Conservation (phyloP, 2,113 vertebrate species). For the Myrmecophaga tridactyla region DNA sequence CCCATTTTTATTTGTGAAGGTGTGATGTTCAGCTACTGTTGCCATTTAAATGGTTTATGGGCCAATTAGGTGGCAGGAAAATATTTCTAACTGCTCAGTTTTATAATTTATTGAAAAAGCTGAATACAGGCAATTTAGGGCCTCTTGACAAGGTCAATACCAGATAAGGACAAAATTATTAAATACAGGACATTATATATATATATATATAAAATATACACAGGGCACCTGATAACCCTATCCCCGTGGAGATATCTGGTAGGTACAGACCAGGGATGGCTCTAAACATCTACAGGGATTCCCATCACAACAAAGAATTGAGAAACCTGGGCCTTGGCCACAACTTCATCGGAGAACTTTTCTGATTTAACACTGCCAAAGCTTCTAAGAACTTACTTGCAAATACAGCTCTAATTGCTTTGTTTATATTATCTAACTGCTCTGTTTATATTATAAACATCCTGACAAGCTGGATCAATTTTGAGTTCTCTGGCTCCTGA, state of each 20-base stretch:
- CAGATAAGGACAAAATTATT: neutral
- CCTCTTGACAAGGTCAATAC: neutral
- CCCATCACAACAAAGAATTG: neutral
- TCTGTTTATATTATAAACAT: conserved; percentile 15
- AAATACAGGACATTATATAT: neutral
- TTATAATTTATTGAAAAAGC: neutral
- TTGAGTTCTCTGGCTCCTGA: neutral
- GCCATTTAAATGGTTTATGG: neutral
- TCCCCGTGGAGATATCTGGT: neutral
- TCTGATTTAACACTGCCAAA: neutral
- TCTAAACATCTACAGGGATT: neutral
- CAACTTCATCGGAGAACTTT: neutral
- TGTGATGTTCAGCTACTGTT: neutral
- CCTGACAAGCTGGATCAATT: neutral
- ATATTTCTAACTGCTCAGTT: neutral
- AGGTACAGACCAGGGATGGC: neutral
- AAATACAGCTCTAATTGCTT: neutral
- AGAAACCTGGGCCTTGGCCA: neutral
- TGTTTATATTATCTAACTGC: neutral
- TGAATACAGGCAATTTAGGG: neutral
- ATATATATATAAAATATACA: no score
- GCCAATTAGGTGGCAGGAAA: neutral
- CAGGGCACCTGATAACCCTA: no score
- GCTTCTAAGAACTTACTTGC: neutral
- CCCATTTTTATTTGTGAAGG: neutral